Evolutionary conservation across 64 coral and sea anemone species (phyloP).

Genomic region (Dendrophyllia cribrosa): DNA sequence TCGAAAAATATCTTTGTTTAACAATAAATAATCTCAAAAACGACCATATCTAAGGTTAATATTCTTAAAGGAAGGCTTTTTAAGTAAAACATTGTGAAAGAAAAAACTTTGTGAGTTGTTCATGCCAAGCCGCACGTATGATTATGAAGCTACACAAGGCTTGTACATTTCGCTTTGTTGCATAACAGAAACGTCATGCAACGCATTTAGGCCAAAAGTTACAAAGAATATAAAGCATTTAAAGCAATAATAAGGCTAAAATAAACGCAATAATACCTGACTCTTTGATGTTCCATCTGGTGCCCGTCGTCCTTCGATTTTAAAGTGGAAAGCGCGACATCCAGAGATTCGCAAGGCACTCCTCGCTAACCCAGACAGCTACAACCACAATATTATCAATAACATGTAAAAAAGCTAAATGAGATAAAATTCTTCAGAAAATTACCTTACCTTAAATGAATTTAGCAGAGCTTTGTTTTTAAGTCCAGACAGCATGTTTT

Average conservation of each 20-base stretch:
- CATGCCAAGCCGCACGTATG: background rate
- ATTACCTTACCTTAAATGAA: background rate
- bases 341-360: conserved; percentile 48
- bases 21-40: background rate
- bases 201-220: background rate
- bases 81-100: background rate
- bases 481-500: conserved; percentile 27
- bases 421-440: background rate
- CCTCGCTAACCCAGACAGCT: conserved; percentile 61
- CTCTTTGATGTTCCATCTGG: conserved; percentile 80
- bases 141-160: background rate
- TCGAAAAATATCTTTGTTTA: background rate
- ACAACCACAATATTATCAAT: background rate
- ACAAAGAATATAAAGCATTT: background rate
- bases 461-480: background rate
- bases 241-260: background rate
- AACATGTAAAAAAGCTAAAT: background rate
- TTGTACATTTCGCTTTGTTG: background rate
- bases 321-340: conserved; percentile 87
- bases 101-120: background rate
- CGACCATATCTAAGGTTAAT: background rate
- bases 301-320: conserved; percentile 71
- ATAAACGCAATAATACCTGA: conserved; percentile 43
- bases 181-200: background rate
- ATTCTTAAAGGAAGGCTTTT: too few relatives aligned